Percentiles rank a stretch among this genome's conserved stretches.
Evolutionary conservation across 2,888 invertebrate genomes (phyloP).

Genomic region (Caenorhabditis sp.): DNA sequence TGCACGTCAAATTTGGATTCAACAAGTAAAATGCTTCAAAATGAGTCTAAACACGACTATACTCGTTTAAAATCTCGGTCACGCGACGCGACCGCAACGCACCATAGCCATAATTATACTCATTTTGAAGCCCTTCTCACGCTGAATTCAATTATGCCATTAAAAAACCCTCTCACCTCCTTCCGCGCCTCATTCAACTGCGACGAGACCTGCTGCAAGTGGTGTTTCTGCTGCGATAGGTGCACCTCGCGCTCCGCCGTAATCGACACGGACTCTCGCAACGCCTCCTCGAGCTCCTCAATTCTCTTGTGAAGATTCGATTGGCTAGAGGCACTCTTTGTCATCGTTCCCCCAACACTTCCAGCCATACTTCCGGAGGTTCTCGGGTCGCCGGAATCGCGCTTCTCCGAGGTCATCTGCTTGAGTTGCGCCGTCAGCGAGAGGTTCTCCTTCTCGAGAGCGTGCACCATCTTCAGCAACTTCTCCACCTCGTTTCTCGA

Average conservation of each 20-base stretch:
- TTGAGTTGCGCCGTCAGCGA: conserved; percentile 67
- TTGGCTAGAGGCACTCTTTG: conserved; percentile 33
- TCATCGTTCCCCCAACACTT: conserved; percentile 25
- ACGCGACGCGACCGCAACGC: background rate
- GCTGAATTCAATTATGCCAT: background rate
- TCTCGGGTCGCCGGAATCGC: background rate
- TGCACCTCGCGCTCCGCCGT: conserved; percentile 86
- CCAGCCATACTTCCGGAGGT: background rate
- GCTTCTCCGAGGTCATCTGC: conserved; percentile 56
- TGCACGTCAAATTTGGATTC: background rate
- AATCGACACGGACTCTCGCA: conserved; percentile 89
- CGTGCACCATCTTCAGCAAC: conserved; percentile 84
- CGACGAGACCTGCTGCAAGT: conserved; percentile 81
- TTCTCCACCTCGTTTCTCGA: conserved; percentile 84
- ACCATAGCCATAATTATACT: background rate
- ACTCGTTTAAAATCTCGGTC: background rate
- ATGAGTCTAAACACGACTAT: background rate
- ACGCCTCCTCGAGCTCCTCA: conserved; percentile 90
- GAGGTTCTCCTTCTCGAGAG: conserved; percentile 84
- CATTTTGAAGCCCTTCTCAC: background rate
- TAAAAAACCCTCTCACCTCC: conserved; percentile 31
- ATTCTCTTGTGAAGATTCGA: conserved; percentile 85
- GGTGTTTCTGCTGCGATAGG: conserved; percentile 84
- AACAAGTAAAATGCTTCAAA: background rate
- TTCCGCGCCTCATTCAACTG: conserved; percentile 56